Percentiles rank a stretch among this genome's conserved stretches.
These are phyloP conservation scores for Crioceris asparagi DNA, from an alignment of 2,888 invertebrate species.

Conservation along the genomic window DNA sequence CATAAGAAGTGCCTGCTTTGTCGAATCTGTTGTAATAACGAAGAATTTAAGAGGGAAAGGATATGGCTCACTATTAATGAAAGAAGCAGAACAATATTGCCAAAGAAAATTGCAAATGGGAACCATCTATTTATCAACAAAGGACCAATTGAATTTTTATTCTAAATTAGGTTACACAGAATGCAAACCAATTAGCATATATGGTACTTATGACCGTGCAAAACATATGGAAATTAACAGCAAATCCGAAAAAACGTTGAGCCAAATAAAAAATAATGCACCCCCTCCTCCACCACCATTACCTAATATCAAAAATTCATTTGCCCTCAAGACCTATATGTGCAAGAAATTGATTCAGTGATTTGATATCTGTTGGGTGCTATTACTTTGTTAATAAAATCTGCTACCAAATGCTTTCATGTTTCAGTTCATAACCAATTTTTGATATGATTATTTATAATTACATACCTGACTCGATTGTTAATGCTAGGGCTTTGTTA, in stretches of 20 bases:
- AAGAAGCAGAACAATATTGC: conserved; percentile 63
- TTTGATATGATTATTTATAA: too few relatives aligned
- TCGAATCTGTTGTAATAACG: conserved; percentile 74
- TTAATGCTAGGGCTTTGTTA: too few relatives aligned
- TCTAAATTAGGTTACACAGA: conserved; percentile 58
- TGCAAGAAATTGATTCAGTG: too few relatives aligned
- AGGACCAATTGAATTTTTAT: conserved; percentile 68
- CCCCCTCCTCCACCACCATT: conserved; percentile 21
- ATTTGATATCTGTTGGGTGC: too few relatives aligned
- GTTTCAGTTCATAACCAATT: too few relatives aligned
- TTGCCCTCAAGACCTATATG: too few relatives aligned
- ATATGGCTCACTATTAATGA: conserved; percentile 65
- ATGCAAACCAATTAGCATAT: conserved; percentile 61
- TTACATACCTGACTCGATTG: too few relatives aligned
- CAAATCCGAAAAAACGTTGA: conserved; percentile 1
- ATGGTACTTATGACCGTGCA: conserved; percentile 39
- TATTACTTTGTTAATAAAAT: too few relatives aligned
- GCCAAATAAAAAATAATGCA: not conserved
- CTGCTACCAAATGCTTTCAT: too few relatives aligned
- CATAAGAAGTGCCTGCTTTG: conserved; percentile 59
- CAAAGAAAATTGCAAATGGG: conserved; percentile 49
- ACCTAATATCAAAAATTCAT: too few relatives aligned
- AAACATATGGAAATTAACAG: conserved; percentile 7
- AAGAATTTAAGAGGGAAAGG: conserved; percentile 61
- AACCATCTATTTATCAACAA: conserved; percentile 43